A percentile compares a stretch with the other conserved stretches of the same genome.
phyloP scores from a whole-genome alignment of 1,140 invertebrate genomes.

The Ips nitidus region DNA sequence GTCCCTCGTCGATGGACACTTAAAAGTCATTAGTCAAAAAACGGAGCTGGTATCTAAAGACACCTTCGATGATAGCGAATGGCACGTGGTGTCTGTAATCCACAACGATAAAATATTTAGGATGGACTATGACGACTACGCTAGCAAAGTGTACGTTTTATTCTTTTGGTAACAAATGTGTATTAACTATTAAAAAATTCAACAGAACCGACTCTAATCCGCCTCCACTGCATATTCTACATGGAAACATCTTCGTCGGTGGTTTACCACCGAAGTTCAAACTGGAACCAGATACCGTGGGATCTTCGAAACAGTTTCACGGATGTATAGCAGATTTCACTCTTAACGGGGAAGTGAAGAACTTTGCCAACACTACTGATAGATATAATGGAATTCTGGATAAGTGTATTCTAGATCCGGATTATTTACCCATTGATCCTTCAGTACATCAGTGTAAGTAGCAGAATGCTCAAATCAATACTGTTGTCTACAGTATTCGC shows the following conservation, averaged over 20 bases:
- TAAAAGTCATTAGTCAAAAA: slow-evolving; percentile 71
- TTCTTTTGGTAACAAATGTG: background rate
- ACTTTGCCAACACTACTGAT: slow-evolving; percentile 75
- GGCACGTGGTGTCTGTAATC: slow-evolving; percentile 89
- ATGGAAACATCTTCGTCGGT: slow-evolving; percentile 79
- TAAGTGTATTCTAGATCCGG: slow-evolving; percentile 56
- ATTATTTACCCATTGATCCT: slow-evolving; percentile 40
- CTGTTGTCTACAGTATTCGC: background rate
- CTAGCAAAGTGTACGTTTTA: slow-evolving; percentile 61
- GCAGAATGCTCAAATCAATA: background rate
- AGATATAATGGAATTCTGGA: slow-evolving; percentile 66
- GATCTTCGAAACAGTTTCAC: slow-evolving; percentile 60
- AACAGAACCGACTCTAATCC: slow-evolving; percentile 58
- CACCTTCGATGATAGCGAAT: slow-evolving; percentile 83
- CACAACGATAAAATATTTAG: slow-evolving; percentile 64
- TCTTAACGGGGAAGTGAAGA: slow-evolving; percentile 76
- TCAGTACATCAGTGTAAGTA: slow-evolving; percentile 41
- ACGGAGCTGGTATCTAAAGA: slow-evolving; percentile 61
- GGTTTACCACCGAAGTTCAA: slow-evolving; percentile 69
- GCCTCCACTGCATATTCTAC: slow-evolving; percentile 60
- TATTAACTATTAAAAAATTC: background rate
- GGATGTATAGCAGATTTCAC: slow-evolving; percentile 89
- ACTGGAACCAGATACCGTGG: slow-evolving; percentile 47
- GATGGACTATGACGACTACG: slow-evolving; percentile 83
- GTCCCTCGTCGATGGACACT: slow-evolving; percentile 66